A percentile compares a stretch with the other conserved stretches of the same genome.
These are phyloP conservation scores for Chaetodon trifasciatus DNA, from an alignment of 2,797 vertebrate genomes.

Conservation along the genomic window DNA sequence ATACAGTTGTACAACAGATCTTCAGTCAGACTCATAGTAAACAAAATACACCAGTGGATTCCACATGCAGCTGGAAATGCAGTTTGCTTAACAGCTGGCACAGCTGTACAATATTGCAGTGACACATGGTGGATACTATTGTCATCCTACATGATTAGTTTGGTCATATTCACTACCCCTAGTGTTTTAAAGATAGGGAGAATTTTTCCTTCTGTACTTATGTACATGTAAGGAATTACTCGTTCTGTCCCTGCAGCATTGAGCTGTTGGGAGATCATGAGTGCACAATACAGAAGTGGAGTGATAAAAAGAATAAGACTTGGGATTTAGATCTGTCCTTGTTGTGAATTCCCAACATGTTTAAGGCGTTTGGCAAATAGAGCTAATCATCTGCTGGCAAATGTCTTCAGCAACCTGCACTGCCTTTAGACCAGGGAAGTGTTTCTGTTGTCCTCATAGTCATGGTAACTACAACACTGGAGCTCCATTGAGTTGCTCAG, in stretches of 20 bases:
- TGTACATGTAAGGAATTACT: constrained; percentile 26
- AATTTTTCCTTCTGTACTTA: too few species aligned
- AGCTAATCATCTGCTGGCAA: background rate
- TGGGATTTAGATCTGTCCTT: background rate
- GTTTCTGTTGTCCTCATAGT: constrained; percentile 17
- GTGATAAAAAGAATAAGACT: background rate
- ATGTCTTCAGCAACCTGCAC: background rate
- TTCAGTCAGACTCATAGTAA: background rate
- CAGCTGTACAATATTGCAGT: constrained; percentile 2
- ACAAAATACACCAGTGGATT: constrained; percentile 15
- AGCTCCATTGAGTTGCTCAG: constrained; percentile 11
- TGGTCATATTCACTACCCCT: constrained; percentile 31
- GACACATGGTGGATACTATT: constrained; percentile 11
- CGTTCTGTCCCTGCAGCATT: constrained; percentile 21
- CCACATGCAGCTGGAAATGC: constrained; percentile 3
- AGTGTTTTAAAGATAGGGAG: constrained; percentile 3
- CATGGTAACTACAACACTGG: constrained; percentile 3
- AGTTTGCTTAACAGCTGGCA: background rate
- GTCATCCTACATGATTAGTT: constrained; percentile 23
- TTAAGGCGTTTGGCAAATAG: background rate
- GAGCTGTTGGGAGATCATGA: constrained; percentile 9
- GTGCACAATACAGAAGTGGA: background rate
- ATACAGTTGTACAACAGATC: background rate
- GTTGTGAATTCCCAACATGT: background rate
- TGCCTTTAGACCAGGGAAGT: background rate